Evolutionary conservation across 1,140 invertebrate genomes (phyloP).

Genomic region (Globodera ellingtonae): DNA sequence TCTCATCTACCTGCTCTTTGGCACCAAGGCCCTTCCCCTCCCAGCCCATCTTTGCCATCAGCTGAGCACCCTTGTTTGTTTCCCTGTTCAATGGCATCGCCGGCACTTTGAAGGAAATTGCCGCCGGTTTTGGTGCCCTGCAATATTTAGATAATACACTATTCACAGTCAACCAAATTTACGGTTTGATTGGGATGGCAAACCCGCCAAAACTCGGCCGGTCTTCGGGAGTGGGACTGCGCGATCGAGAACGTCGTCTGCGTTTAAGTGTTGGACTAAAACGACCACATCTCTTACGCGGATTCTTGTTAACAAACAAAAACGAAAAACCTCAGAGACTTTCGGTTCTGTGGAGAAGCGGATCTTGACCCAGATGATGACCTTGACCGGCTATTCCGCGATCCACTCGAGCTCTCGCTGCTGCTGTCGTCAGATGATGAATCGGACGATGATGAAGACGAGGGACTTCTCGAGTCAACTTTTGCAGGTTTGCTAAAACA

Average conservation of each 20-base stretch:
- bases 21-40: conserved; percentile 46
- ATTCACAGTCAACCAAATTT: not conserved
- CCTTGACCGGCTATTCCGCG: conserved; percentile 8
- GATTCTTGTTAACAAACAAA: not conserved
- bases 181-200: conserved; percentile 5
- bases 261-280: conserved; percentile 24
- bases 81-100: conserved; percentile 42
- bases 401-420: conserved; percentile 26
- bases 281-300: too few species aligned
- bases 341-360: not conserved
- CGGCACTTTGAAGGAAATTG: conserved; percentile 41
- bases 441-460: conserved; percentile 1
- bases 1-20: conserved; percentile 44
- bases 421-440: conserved; percentile 15
- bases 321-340: conserved; percentile 7
- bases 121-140: conserved; percentile 2
- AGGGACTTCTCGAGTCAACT: not conserved
- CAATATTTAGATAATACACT: not conserved
- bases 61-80: conserved; percentile 46
- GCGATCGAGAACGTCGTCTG: conserved; percentile 2
- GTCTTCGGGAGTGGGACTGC: conserved; percentile 35
- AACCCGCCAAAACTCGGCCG: conserved; percentile 37
- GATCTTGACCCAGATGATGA: conserved; percentile 18
- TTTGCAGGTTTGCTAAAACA: not conserved
- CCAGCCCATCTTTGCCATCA: conserved; percentile 54